Evolutionary conservation across 2,797 vertebrate genomes (phyloP).

Genomic region (Hirundo rustica): DNA sequence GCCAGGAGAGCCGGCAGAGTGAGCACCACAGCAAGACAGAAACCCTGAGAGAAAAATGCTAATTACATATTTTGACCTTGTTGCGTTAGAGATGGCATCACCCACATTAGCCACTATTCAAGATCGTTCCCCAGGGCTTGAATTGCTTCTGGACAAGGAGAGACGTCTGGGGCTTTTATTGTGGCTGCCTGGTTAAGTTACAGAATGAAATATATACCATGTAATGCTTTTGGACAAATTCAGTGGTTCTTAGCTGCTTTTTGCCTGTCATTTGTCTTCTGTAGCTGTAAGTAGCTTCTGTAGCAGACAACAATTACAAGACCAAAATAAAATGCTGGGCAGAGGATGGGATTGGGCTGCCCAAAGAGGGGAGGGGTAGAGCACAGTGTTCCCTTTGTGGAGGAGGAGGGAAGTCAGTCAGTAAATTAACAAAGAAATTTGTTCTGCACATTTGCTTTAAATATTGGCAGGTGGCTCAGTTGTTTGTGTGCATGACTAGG

Average conservation of each 20-base stretch:
- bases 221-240: conserved; percentile 52
- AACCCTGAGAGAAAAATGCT: conserved; percentile 37
- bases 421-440: conserved; percentile 10
- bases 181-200: conserved; percentile 48
- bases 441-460: conserved; percentile 6
- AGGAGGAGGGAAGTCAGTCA: background rate
- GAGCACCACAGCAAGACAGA: background rate
- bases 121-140: background rate
- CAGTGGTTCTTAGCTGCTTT: conserved; percentile 12
- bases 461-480: background rate
- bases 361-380: background rate
- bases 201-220: conserved; percentile 60
- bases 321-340: background rate
- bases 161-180: conserved; percentile 23
- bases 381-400: background rate
- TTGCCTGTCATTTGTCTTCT: conserved; percentile 31
- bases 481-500: background rate
- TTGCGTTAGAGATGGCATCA: conserved; percentile 29
- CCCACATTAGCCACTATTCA: conserved; percentile 34
- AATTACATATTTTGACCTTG: conserved; percentile 54
- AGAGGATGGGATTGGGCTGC: background rate
- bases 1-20: background rate
- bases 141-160: conserved; percentile 37
- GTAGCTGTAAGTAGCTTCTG: conserved; percentile 6
- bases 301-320: background rate